Evolutionary conservation across 2,113 vertebrate genomes (phyloP), one percentile per base, ranked within the genome.

Genomic region (Mesocricetus auratus): DNA sequence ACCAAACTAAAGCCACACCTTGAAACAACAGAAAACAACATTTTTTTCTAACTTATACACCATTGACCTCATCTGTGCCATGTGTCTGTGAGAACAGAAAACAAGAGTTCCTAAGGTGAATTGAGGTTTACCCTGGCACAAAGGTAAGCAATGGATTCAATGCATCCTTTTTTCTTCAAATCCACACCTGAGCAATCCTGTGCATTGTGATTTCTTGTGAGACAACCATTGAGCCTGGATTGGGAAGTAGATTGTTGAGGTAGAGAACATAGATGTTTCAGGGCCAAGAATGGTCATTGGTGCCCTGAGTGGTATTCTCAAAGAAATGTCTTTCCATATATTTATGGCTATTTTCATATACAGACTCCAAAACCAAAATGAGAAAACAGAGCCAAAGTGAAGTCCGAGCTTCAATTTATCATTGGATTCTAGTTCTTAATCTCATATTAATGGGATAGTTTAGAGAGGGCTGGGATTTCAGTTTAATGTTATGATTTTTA

Each of bases 11-110:
- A 66, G 17, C 7, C 16, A 45, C 47, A 50, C 17, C 31, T 36
- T 45, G 22, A 29, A 75, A 74, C 21, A 53, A 2, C 5, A 83
- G 29, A 69, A 71, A 74, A 60, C 4, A 66, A 15, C n/a, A n/a
- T n/a, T 47, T 58, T 4, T 7, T 89, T 60, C 45, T 90, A 29
- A 5, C 0, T 13, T 90, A 0, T 29, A 1, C 2, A 13, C 2
- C 31, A n/a, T 22, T 47, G 42, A 90, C 3, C 1, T 68, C 1
- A 66, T 12, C 3, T 17, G 19, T 13, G 19, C 3, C 4, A 66
- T 4, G 13, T 68, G 21, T 75, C 2, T 75, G 33, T 39, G 66
- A 77, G n/a, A 42, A 0, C 7, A 5, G 26, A 58, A 3, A 3
- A 81, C 42, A 19, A 90, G 10, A 45, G n/a, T 77, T 26, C 56